A percentile compares a stretch with the other conserved stretches of the same genome.
phyloP scores from a whole-genome alignment of 2,113 vertebrate species.

The Zosterops pallidus region DNA sequence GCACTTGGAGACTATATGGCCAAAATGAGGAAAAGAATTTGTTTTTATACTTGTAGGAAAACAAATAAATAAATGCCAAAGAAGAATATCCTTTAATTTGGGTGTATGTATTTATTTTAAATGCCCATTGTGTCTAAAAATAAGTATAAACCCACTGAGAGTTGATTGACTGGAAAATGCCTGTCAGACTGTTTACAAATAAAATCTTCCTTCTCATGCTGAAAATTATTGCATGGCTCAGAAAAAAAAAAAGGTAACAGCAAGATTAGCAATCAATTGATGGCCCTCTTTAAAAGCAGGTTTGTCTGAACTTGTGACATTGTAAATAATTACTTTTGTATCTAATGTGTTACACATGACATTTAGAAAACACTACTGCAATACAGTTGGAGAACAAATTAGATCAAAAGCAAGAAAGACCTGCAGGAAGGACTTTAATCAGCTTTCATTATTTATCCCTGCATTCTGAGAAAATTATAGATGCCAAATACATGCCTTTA shows the following conservation, averaged over 20 bases:
- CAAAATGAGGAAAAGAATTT: not conserved
- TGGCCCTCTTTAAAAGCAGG: not conserved
- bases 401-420: not conserved
- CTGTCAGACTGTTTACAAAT: not conserved
- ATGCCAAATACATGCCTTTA: conserved; percentile 3
- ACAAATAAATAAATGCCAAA: not conserved
- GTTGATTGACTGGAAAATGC: not conserved
- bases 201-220: not conserved
- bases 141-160: not conserved
- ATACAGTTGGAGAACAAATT: conserved; percentile 12
- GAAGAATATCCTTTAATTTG: not conserved
- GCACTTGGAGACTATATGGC: not conserved
- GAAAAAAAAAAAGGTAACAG: not conserved
- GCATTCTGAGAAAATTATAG: not conserved
- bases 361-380: not conserved
- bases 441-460: conserved; percentile 32
- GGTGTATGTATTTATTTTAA: not conserved
- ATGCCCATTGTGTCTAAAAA: not conserved
- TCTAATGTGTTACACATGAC: not conserved
- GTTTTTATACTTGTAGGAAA: not conserved
- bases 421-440: not conserved
- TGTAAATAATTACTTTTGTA: conserved; percentile 1
- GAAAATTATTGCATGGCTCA: not conserved
- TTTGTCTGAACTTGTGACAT: not conserved
- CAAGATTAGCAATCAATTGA: not conserved